Evolutionary conservation across 2,888 invertebrate genomes (phyloP).

Genomic region (Chorisops tibialis): DNA sequence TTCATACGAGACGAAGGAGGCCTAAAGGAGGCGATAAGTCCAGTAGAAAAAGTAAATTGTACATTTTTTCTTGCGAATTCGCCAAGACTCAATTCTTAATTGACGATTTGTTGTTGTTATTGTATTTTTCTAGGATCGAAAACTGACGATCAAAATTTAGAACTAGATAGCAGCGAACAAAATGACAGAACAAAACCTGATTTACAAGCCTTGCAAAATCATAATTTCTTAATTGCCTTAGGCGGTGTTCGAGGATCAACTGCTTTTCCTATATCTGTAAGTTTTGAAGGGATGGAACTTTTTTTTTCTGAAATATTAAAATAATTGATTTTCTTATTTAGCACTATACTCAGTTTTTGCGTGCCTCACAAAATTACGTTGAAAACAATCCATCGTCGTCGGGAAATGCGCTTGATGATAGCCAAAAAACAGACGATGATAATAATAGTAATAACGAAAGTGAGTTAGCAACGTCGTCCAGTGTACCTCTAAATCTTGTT

Average conservation of each 20-base stretch:
- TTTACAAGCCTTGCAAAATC: slow-evolving; percentile 39
- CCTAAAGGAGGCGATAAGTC: slow-evolving; percentile 71
- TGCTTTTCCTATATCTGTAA: slow-evolving; percentile 40
- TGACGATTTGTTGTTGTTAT: background rate
- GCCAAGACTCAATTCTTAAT: background rate
- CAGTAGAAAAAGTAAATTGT: slow-evolving; percentile 53
- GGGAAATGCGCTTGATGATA: slow-evolving; percentile 28
- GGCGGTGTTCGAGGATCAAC: slow-evolving; percentile 37
- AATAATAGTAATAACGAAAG: slow-evolving; percentile 32
- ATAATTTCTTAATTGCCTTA: slow-evolving; percentile 40
- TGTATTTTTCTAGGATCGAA: slow-evolving; percentile 22
- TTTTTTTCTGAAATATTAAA: background rate
- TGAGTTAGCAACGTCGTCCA: slow-evolving; percentile 37
- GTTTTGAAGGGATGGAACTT: slow-evolving; percentile 23
- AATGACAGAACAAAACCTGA: slow-evolving; percentile 33
- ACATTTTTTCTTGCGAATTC: slow-evolving; percentile 2
- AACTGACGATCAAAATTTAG: slow-evolving; percentile 24
- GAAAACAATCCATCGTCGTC: slow-evolving; percentile 30
- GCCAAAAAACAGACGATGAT: slow-evolving; percentile 17
- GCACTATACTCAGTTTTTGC: slow-evolving; percentile 39
- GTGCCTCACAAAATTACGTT: slow-evolving; percentile 38
- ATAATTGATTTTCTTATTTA: slow-evolving; percentile 26
- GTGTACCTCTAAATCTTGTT: slow-evolving; percentile 42
- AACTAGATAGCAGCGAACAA: slow-evolving; percentile 20
- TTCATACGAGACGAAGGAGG: slow-evolving; percentile 87